phyloP scores from a whole-genome alignment of 2,888 invertebrate species.

The Chouioia cunea region DNA sequence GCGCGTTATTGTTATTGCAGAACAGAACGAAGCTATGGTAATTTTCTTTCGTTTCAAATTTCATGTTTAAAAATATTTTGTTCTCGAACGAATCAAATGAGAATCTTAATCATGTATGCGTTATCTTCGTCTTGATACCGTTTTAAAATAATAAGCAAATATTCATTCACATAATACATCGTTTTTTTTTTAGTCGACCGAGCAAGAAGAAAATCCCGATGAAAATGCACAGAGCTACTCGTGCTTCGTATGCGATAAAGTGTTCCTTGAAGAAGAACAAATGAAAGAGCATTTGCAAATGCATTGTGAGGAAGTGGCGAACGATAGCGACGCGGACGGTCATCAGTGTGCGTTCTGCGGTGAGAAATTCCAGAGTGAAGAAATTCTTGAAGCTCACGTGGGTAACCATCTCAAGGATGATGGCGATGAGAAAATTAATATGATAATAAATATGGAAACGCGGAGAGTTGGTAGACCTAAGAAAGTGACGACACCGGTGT shows the following conservation, averaged over 20 bases:
- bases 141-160: not conserved
- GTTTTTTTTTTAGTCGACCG: constrained; percentile 7
- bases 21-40: constrained; percentile 27
- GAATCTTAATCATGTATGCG: too few species aligned
- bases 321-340: constrained; percentile 49
- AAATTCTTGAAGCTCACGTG: constrained; percentile 60
- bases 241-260: constrained; percentile 65
- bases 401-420: constrained; percentile 63
- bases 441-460: constrained; percentile 56
- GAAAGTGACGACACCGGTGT: constrained; percentile 41
- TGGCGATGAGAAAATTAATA: constrained; percentile 63
- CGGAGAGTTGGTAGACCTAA: constrained; percentile 39
- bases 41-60: not conserved
- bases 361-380: constrained; percentile 59
- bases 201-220: constrained; percentile 34
- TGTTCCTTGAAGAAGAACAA: constrained; percentile 61
- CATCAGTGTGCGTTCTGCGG: constrained; percentile 65
- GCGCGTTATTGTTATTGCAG: constrained; percentile 26
- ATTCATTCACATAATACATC: not conserved
- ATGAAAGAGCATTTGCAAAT: constrained; percentile 65
- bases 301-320: constrained; percentile 64
- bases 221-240: constrained; percentile 50
- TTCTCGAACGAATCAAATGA: too few species aligned
- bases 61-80: not conserved
- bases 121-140: too few species aligned